Conservation (phyloP, 2,888 invertebrate genomes). For the Drosophila seclusa region DNA sequence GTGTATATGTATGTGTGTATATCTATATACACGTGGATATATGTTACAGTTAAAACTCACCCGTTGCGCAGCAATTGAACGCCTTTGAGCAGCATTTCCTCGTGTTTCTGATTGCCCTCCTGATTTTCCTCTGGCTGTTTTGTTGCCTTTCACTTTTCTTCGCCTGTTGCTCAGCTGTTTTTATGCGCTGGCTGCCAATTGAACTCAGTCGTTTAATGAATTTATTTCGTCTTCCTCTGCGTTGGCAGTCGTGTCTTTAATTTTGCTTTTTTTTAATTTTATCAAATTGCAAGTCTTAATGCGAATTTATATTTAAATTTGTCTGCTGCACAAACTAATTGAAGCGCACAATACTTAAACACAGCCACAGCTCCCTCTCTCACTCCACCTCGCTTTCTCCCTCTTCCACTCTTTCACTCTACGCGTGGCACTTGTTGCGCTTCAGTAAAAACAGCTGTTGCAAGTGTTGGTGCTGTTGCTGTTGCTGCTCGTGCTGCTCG, state of each 20-base stretch:
- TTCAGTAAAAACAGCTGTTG: constrained; percentile 54
- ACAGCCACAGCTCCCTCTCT: not conserved
- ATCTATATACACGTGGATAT: not conserved
- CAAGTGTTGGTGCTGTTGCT: constrained; percentile 18
- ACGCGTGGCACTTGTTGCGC: constrained; percentile 73
- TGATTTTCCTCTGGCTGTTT: constrained; percentile 19
- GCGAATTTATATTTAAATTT: constrained; percentile 66
- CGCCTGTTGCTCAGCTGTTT: constrained; percentile 24
- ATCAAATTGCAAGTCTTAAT: constrained; percentile 57
- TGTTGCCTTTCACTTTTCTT: constrained; percentile 61
- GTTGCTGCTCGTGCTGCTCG: constrained; percentile 16
- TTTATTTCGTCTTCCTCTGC: constrained; percentile 58
- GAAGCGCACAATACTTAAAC: constrained; percentile 13
- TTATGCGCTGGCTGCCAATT: constrained; percentile 52
- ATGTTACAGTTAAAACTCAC: constrained; percentile 50
- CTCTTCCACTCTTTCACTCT: not conserved
- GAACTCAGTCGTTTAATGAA: constrained; percentile 59
- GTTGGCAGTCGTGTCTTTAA: constrained; percentile 4
- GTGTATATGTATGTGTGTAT: constrained; percentile 8
- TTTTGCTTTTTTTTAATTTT: constrained; percentile 37
- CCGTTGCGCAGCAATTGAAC: constrained; percentile 68
- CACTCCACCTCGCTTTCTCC: not conserved
- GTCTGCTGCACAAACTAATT: constrained; percentile 43
- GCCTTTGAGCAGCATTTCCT: constrained; percentile 72
- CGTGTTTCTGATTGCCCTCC: constrained; percentile 6